Evolutionary conservation across 2,113 vertebrate genomes (phyloP), one percentile per base, ranked within the genome.

Genomic region (Fregata magnificens): DNA sequence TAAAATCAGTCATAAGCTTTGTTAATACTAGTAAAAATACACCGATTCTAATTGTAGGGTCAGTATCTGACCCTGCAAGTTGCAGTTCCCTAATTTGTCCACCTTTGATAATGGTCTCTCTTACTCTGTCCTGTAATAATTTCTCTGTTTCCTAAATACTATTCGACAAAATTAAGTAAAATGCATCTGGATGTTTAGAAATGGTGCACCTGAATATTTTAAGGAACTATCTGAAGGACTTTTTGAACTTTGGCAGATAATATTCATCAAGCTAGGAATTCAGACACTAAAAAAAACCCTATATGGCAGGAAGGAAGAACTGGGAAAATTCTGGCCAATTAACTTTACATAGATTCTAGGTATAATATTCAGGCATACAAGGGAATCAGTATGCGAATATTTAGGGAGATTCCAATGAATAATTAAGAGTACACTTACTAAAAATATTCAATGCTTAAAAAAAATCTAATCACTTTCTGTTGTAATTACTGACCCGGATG

Each of bases 381-480:
- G 56, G 40, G 88, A 94, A 95, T 89, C 77, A 69, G 92, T 93
- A 95, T 70, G 44, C 0, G 10, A 96, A 94, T 95, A 96, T 95
- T 96, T 95, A 87, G 91, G 80, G 62, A 17, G 16, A 82, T 71
- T 91, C 34, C 70, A 95, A 93, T 95, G 77, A 91, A 91, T 92
- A 95, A 95, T 94, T 95, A 95, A 95, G 92, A 87, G 53, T 62
- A 79, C 94, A 52, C 47, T 89, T 93, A 93, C 82, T 95, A 92
- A 95, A 96, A 91, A 84, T 47, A 82, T 22, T 65, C 45, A 87
- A 66, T 55, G 34, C 2, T 94, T 73, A 16, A n/a, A 69, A 94
- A 96, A 79, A 95, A 69, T 25, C 21, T 65, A 72, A 82, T 86
- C 18, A 40, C 7, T 91, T 92, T 69, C 47, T 84, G 32, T 61